phyloP scores from a whole-genome alignment of 2,888 invertebrate genomes.

The Lissonota sp. region DNA sequence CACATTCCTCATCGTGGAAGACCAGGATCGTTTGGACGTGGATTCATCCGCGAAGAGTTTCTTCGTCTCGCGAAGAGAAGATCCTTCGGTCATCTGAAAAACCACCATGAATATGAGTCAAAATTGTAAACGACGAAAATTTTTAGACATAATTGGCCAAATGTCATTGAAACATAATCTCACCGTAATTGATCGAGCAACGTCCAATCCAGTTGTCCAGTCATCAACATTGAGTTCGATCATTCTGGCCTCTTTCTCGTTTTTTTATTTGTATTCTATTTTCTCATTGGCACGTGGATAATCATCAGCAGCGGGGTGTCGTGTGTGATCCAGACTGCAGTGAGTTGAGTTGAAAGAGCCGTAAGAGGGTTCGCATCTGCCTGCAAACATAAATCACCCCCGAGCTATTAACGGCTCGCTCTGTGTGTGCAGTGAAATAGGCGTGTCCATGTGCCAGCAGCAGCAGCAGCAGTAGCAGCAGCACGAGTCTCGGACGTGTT shows the following conservation, averaged over 20 bases:
- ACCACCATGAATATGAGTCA: neutral
- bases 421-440: constrained; percentile 43
- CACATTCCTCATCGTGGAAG: constrained; percentile 84
- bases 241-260: neutral
- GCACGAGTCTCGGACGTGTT: constrained; percentile 36
- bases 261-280: neutral
- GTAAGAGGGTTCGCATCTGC: constrained; percentile 61
- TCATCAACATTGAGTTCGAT: constrained; percentile 21
- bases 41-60: neutral
- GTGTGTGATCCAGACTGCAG: constrained; percentile 32
- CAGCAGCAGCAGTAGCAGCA: constrained; percentile 24
- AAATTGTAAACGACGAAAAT: constrained; percentile 9
- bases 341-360: constrained; percentile 19
- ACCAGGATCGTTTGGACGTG: constrained; percentile 1
- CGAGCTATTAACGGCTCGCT: constrained; percentile 69
- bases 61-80: too few species aligned
- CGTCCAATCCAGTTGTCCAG: neutral
- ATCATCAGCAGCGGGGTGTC: constrained; percentile 36
- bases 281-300: constrained; percentile 35
- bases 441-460: constrained; percentile 56
- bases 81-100: too few species aligned
- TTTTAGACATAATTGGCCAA: constrained; percentile 49
- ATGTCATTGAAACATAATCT: constrained; percentile 51
- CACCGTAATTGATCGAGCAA: constrained; percentile 50
- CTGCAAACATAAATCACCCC: constrained; percentile 72